phyloP scores from a whole-genome alignment of 2,888 invertebrate genomes.

The Lepetodrilus schrolli region DNA sequence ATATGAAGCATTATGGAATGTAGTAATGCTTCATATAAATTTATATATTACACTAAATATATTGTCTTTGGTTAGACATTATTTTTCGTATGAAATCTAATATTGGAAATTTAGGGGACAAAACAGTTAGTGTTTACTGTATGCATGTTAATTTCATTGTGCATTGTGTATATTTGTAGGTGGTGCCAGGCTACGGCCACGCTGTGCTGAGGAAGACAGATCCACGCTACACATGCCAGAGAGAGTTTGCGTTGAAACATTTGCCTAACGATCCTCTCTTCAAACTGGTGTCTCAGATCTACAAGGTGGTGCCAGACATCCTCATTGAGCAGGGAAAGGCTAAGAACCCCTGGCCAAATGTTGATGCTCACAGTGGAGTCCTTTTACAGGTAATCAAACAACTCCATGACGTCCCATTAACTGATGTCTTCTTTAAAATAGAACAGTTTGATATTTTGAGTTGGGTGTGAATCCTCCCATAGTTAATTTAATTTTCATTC shows the following conservation, averaged over 20 bases:
- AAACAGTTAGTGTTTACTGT: background rate
- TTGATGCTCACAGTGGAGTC: constrained; percentile 97
- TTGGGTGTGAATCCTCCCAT: too few relatives aligned
- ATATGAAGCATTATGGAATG: too few relatives aligned
- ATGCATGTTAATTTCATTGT: too few relatives aligned
- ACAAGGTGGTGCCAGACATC: constrained; percentile 93
- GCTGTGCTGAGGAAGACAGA: constrained; percentile 97
- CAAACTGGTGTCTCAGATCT: constrained; percentile 91
- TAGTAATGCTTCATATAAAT: too few relatives aligned
- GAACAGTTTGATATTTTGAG: too few relatives aligned
- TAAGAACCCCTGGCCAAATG: constrained; percentile 98
- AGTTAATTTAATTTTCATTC: too few relatives aligned
- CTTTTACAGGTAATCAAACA: constrained; percentile 89
- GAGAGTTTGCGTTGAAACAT: constrained; percentile 94
- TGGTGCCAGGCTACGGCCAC: constrained; percentile 97
- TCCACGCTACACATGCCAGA: constrained; percentile 92
- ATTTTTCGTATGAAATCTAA: background rate
- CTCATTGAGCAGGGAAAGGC: constrained; percentile 95
- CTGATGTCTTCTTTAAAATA: too few relatives aligned
- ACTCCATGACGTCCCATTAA: too few relatives aligned
- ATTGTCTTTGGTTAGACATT: too few relatives aligned
- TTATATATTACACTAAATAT: too few relatives aligned
- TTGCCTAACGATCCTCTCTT: constrained; percentile 93
- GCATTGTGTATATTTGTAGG: too few relatives aligned
- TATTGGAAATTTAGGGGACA: background rate